A percentile compares a stretch with the other conserved stretches of the same genome.
phyloP scores from a whole-genome alignment of 2,113 vertebrate species.

The Dasyornis broadbenti region DNA sequence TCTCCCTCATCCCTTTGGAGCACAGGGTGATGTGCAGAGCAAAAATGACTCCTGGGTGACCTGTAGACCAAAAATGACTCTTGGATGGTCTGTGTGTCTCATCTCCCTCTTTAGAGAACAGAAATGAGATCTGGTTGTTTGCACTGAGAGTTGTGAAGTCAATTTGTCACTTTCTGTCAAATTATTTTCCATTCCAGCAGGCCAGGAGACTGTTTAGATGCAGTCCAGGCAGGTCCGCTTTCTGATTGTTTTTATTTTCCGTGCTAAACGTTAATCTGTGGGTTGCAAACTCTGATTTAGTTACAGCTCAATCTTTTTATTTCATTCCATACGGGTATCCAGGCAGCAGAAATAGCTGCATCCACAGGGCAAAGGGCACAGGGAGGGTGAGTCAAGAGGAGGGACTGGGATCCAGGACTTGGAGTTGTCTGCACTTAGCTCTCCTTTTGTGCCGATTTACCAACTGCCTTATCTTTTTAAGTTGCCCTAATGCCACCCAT shows the following conservation, averaged over 20 bases:
- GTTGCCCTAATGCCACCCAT: neutral
- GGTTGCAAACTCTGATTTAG: neutral
- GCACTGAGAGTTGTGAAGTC: neutral
- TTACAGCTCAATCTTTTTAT: neutral
- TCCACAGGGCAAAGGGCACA: neutral
- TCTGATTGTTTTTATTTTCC: neutral
- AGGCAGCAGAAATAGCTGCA: neutral
- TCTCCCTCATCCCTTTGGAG: neutral
- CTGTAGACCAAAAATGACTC: neutral
- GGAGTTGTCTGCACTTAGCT: neutral
- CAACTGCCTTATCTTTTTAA: neutral
- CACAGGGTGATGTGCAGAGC: neutral
- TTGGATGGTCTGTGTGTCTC: neutral
- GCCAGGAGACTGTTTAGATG: neutral
- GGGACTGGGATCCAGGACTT: neutral
- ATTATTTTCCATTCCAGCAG: neutral
- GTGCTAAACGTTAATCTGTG: neutral
- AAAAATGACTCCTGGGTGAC: neutral
- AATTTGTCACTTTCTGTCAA: rapidly evolving
- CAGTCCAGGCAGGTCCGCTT: neutral
- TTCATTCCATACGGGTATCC: rapidly evolving
- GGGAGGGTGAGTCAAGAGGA: neutral
- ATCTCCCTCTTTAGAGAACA: neutral
- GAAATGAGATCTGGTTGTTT: rapidly evolving
- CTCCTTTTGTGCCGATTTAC: neutral